Evolutionary conservation across 2,888 invertebrate species (phyloP), one percentile per base, ranked within the genome.

Genomic region (Notocelia uddmanniana): DNA sequence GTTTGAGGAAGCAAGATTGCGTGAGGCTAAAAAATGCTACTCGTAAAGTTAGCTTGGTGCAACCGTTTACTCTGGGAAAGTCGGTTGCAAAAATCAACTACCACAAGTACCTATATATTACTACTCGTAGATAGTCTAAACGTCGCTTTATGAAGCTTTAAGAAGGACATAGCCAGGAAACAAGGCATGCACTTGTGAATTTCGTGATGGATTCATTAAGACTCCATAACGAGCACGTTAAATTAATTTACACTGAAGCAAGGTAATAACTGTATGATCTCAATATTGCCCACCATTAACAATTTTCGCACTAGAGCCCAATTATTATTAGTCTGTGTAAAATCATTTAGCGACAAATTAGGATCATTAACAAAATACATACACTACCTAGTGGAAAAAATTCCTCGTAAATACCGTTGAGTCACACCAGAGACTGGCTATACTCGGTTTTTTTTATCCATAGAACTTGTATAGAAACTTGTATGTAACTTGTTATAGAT

Each of bases 181-280:
- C 50, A 59, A 68, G 3, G n/a, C 8, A 68, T 19, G n/a, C 15
- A 52, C 18, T 41, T 18, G 54, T 31, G 45, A 26, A 21, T 54
- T 31, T 79, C 85, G 86, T 86, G 86, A 82, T 78, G 77, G 72
- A 74, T 78, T 79, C 76, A 82, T 85, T 79, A 77, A 70, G 34
- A 72, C 70, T 77, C 74, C 68, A 77, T 80, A 76, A 78, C 69
- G 69, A 69, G 60, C 11, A 68, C 73, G 80, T 76, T 83, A 85
- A 83, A 76, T 52, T 77, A 58, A 79, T 83, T 84, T 72, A 75
- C 81, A 81, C 52, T 52, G 37, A 69, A 50, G 72, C 81, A 84
- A 83, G 85, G 87, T 73, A 74, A 63, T 62, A 70, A 67, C 54
- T 54, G 71, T 74, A 62, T 73, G 77, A 74, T 76, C 75, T 75